A percentile compares a stretch with the other conserved stretches of the same genome.
These are phyloP conservation scores for Rhineura floridana DNA, from an alignment of 2,113 vertebrate genomes.

Conservation along the genomic window DNA sequence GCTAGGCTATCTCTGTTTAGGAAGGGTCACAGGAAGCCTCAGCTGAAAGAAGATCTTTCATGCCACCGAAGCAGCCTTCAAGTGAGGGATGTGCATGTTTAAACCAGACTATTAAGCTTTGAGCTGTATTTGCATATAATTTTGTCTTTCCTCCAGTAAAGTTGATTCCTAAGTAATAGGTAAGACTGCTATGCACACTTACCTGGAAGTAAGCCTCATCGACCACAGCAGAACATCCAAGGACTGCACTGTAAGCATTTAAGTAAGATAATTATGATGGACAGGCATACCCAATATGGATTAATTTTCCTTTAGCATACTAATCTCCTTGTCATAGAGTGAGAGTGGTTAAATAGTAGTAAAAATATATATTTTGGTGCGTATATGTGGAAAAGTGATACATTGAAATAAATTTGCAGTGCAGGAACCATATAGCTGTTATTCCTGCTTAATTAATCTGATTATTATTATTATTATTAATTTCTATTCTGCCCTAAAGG, in stretches of 20 bases:
- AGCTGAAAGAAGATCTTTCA: too few relatives aligned
- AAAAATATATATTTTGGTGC: neutral
- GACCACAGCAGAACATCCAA: too few relatives aligned
- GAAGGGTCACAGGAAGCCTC: too few relatives aligned
- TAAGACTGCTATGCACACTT: too few relatives aligned
- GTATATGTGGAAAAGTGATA: neutral
- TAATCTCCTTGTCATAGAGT: neutral
- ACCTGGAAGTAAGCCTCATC: too few relatives aligned
- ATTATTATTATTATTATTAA: too few relatives aligned
- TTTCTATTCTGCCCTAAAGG: too few relatives aligned
- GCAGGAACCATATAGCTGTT: neutral
- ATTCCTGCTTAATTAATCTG: neutral
- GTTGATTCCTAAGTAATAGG: neutral
- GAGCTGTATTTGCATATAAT: neutral
- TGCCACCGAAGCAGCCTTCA: too few relatives aligned
- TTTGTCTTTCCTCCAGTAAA: neutral
- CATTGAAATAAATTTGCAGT: neutral
- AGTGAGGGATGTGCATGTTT: neutral
- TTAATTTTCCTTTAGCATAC: neutral
- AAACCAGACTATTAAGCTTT: neutral
- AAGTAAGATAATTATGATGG: neutral
- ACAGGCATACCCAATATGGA: neutral
- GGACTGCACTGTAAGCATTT: too few relatives aligned
- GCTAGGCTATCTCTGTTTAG: too few relatives aligned
- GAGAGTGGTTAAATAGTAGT: neutral